phyloP scores from a whole-genome alignment of 2,888 invertebrate genomes.

The Cynaeus angustus region DNA sequence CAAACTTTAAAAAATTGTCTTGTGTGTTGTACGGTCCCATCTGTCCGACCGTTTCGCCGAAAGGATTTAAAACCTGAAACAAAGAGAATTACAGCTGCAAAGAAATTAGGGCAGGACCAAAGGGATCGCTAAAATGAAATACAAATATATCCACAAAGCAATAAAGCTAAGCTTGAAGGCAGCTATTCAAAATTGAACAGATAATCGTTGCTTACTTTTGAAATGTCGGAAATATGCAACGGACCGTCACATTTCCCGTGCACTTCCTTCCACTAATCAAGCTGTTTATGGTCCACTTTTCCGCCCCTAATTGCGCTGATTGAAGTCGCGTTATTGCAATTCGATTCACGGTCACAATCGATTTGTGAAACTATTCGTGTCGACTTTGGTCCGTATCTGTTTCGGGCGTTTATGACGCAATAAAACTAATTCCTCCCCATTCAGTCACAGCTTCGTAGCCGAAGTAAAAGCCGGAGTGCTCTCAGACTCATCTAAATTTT shows the following conservation, averaged over 20 bases:
- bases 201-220: conserved; percentile 41
- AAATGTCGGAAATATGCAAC: conserved; percentile 16
- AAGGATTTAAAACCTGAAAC: conserved; percentile 8
- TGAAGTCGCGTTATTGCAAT: conserved; percentile 25
- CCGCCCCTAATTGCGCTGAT: background rate
- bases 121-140: conserved; percentile 38
- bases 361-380: conserved; percentile 45
- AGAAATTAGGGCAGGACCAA: conserved; percentile 35
- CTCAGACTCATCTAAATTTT: conserved; percentile 52
- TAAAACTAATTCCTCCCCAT: conserved; percentile 50
- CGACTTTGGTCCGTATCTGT: conserved; percentile 44
- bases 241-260: background rate
- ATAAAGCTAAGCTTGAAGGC: conserved; percentile 32
- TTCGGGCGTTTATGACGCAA: conserved; percentile 51
- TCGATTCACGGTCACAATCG: conserved; percentile 40
- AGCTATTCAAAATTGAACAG: conserved; percentile 19
- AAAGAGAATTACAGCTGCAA: conserved; percentile 25
- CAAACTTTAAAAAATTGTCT: too few species aligned
- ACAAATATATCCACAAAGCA: conserved; percentile 38
- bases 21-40: background rate
- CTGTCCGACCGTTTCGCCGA: background rate
- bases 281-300: conserved; percentile 5
- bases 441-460: conserved; percentile 40
- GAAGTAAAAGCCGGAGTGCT: conserved; percentile 45
- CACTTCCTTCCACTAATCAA: background rate